Evolutionary conservation across 2,797 vertebrate species (phyloP).

Genomic region (Darevskia mixta): DNA sequence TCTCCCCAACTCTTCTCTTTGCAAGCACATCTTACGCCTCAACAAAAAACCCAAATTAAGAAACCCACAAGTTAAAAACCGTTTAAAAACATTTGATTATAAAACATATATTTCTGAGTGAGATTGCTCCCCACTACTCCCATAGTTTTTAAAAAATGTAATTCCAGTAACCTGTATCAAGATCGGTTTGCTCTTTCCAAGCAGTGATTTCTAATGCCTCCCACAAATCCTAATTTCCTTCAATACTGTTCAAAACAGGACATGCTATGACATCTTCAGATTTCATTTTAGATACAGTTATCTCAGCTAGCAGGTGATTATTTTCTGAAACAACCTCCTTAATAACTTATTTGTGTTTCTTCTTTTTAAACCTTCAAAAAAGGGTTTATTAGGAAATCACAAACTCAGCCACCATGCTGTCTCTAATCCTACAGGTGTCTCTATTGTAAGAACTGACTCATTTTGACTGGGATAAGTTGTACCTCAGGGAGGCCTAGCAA

Average conservation of each 20-base stretch:
- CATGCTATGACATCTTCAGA: background rate
- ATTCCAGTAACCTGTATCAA: background rate
- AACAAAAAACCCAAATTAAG: no score
- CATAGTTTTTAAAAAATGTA: background rate
- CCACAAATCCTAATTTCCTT: background rate
- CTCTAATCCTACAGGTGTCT: background rate
- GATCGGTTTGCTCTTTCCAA: fast-evolving
- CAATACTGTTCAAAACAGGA: background rate
- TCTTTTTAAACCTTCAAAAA: background rate
- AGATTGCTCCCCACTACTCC: fast-evolving
- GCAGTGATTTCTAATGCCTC: background rate
- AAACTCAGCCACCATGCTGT: background rate
- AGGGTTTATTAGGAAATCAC: background rate
- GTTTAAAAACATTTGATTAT: no score
- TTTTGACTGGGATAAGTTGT: background rate
- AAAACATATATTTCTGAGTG: background rate
- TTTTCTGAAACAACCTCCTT: background rate
- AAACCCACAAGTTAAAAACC: no score
- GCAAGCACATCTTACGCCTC: no score
- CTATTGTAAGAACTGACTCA: background rate
- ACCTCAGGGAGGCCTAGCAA: constrained; percentile 3
- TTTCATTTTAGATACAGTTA: constrained; percentile 8
- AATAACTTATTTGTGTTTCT: background rate
- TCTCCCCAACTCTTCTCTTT: no score
- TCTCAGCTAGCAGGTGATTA: background rate